A percentile compares a stretch with the other conserved stretches of the same genome.
Conservation (phyloP, 37 sponge, comb jelly and placozoan species). For the Tethya wilhelma region DNA sequence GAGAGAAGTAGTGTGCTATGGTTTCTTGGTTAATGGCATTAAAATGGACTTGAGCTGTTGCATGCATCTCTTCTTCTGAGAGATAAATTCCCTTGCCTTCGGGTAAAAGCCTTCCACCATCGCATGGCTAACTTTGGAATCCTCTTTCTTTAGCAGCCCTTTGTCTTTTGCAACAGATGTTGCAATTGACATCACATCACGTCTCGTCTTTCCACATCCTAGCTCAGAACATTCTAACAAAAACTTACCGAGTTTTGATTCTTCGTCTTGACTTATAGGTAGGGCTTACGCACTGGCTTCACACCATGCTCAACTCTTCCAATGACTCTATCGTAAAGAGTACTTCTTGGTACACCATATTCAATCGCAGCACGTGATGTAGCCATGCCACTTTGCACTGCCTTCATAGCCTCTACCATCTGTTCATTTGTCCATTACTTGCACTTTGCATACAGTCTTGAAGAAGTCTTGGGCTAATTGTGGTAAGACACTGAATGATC, state of each 20-base stretch:
- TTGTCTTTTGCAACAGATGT: not conserved
- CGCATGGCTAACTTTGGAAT: constrained; percentile 11
- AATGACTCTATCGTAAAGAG: constrained; percentile 4
- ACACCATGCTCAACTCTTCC: constrained; percentile 8
- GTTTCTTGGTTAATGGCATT: constrained; percentile 44
- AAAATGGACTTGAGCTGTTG: constrained; percentile 20
- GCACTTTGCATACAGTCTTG: not conserved
- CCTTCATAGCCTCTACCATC: constrained; percentile 9
- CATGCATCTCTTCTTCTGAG: constrained; percentile 34
- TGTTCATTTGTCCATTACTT: constrained; percentile 8
- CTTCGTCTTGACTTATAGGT: not conserved
- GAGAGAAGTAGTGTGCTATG: constrained; percentile 36
- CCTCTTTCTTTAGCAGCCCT: not conserved
- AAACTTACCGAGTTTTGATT: not conserved
- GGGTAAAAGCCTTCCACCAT: constrained; percentile 9
- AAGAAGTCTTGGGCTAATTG: not conserved
- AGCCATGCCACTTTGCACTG: not conserved
- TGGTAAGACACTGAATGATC: not conserved
- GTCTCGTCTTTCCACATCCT: constrained; percentile 13
- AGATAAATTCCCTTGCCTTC: constrained; percentile 8
- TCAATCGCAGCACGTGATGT: not conserved
- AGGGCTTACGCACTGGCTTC: not conserved
- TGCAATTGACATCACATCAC: constrained; percentile 14
- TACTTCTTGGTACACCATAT: constrained; percentile 10
- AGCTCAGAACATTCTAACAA: not conserved